phyloP scores from a whole-genome alignment of 2,113 vertebrate genomes.

The Grantiella picta region DNA sequence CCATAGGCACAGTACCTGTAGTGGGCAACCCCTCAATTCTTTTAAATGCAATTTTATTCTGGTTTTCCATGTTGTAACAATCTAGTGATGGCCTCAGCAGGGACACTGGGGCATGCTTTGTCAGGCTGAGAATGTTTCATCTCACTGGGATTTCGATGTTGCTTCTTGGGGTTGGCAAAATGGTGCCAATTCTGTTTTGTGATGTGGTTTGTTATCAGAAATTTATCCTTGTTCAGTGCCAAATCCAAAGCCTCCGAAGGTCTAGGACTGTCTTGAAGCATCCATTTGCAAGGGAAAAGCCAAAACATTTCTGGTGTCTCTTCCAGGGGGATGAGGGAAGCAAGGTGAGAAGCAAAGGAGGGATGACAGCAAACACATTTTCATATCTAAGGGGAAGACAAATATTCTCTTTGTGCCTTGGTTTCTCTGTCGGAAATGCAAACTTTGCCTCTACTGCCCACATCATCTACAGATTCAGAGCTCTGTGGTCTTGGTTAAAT shows the following conservation, averaged over 20 bases:
- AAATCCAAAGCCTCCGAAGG: neutral
- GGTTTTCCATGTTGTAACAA: neutral
- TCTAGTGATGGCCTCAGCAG: neutral
- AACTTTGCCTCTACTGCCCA: neutral
- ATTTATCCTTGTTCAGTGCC: neutral
- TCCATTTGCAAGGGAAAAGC: neutral
- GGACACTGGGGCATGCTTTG: neutral
- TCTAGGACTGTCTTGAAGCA: neutral
- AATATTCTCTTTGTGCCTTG: neutral
- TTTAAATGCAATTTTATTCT: neutral
- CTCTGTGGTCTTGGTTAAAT: accelerated
- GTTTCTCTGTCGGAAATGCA: neutral
- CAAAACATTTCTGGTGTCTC: neutral
- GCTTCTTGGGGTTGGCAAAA: neutral
- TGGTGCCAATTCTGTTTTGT: neutral
- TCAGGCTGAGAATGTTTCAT: neutral
- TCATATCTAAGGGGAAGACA: neutral
- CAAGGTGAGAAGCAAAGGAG: accelerated
- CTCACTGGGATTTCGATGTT: neutral
- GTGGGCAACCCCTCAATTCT: neutral
- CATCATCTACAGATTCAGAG: neutral
- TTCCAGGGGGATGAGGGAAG: neutral
- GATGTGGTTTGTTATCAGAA: neutral
- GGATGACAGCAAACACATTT: neutral
- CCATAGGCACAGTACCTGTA: neutral